Conservation (phyloP, 1,140 invertebrate species). For the Heliconius hewitsoni region DNA sequence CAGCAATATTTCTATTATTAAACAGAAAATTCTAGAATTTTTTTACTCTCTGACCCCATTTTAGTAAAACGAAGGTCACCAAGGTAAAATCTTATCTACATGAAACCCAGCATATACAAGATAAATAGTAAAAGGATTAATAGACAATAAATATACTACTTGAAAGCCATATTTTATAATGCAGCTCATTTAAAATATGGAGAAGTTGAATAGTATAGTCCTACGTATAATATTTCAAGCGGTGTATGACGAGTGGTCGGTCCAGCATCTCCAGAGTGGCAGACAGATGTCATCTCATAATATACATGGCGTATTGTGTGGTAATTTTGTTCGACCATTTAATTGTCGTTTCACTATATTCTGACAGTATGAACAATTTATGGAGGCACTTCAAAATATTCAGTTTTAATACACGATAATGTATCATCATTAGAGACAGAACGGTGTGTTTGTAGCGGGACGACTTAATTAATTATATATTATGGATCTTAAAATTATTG, state of each 20-base stretch:
- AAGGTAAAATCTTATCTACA: background rate
- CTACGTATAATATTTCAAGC: conserved; percentile 38
- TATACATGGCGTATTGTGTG: conserved; percentile 77
- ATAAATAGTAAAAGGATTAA: background rate
- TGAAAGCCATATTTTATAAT: background rate
- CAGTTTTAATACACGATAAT: conserved; percentile 66
- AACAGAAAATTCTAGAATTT: too few species aligned
- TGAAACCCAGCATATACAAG: background rate
- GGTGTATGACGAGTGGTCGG: conserved; percentile 61
- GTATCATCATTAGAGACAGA: conserved; percentile 71
- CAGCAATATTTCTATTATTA: too few species aligned
- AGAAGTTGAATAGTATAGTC: conserved; percentile 7
- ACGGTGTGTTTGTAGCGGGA: conserved; percentile 28
- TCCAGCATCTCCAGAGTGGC: conserved; percentile 51
- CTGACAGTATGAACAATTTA: conserved; percentile 76
- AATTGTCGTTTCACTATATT: conserved; percentile 74
- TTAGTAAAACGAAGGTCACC: too few species aligned
- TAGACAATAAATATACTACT: background rate
- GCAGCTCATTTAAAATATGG: background rate
- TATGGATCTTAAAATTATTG: background rate
- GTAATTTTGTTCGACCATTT: conserved; percentile 72
- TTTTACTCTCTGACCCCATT: too few species aligned
- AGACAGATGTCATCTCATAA: conserved; percentile 73
- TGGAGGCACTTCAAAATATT: conserved; percentile 69
- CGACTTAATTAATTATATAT: conserved; percentile 6